phyloP scores from a whole-genome alignment of 2,797 vertebrate species.

The Mastacembelus armatus region DNA sequence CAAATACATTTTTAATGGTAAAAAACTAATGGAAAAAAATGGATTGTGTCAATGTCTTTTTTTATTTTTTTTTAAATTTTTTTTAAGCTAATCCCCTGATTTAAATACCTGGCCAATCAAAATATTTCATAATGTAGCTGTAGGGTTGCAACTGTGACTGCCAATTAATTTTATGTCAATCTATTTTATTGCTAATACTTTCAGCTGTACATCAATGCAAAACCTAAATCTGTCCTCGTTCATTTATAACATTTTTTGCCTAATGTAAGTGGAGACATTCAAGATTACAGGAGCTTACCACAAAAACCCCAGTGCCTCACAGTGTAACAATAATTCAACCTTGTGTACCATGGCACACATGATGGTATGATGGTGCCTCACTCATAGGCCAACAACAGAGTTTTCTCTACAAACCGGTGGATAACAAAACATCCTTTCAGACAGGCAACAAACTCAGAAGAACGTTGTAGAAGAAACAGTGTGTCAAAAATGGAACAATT shows the following conservation, averaged over 20 bases:
- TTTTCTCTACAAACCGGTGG: conserved; percentile 40
- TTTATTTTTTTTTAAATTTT: too few relatives aligned
- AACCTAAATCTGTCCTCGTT: neutral
- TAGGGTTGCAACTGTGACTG: too few relatives aligned
- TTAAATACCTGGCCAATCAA: too few relatives aligned
- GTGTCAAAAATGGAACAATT: conserved; percentile 62
- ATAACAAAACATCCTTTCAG: conserved; percentile 55
- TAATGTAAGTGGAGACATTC: neutral
- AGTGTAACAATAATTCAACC: conserved; percentile 1
- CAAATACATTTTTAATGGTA: too few relatives aligned
- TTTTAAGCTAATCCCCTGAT: too few relatives aligned
- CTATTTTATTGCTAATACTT: too few relatives aligned
- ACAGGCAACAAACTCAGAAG: conserved; percentile 49
- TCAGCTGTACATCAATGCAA: neutral
- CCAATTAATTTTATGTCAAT: too few relatives aligned
- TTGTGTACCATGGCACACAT: conserved; percentile 2
- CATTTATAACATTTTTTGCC: neutral
- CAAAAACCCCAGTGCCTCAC: neutral
- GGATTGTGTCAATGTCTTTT: too few relatives aligned
- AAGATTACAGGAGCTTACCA: neutral
- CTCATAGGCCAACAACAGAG: conserved; percentile 3
- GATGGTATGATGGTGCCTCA: conserved; percentile 3
- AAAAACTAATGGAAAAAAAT: too few relatives aligned
- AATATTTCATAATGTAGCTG: too few relatives aligned
- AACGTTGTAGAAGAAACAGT: conserved; percentile 43